Percentiles rank a stretch among this genome's conserved stretches.
Conservation (phyloP, 2,888 invertebrate species). For the Dolichopus griseipennis region DNA sequence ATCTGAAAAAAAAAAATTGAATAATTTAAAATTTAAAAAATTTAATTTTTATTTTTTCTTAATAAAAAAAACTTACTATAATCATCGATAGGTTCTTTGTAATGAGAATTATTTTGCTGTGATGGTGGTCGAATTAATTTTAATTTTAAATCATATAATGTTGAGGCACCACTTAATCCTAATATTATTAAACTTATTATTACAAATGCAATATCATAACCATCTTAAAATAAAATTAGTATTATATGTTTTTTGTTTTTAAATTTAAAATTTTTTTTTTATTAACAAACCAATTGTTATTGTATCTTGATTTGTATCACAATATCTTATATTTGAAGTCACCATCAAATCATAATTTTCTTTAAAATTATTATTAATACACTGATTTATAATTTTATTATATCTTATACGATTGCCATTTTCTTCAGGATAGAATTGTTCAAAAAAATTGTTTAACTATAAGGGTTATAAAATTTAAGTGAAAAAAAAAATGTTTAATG, state of each 20-base stretch:
- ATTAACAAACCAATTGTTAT: conserved; percentile 24
- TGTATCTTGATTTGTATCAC: conserved; percentile 25
- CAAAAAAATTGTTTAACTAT: not conserved
- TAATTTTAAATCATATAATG: not conserved
- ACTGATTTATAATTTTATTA: conserved; percentile 29
- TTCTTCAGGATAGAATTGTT: conserved; percentile 26
- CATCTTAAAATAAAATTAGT: too few species aligned
- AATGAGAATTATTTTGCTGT: not conserved
- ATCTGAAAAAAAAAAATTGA: not conserved
- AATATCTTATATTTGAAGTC: conserved; percentile 33
- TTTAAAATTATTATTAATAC: conserved; percentile 30
- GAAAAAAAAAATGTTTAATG: too few species aligned
- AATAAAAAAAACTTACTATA: not conserved
- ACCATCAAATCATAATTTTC: conserved; percentile 25
- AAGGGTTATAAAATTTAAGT: too few species aligned
- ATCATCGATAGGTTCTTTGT: not conserved
- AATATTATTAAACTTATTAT: not conserved
- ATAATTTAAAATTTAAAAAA: too few species aligned
- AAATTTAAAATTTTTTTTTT: not conserved
- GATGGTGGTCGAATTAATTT: not conserved
- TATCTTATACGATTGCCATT: conserved; percentile 27
- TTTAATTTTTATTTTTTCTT: not conserved
- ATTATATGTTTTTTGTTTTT: not conserved
- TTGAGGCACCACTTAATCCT: not conserved
- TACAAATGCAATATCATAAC: not conserved